Evolutionary conservation across 2,888 invertebrate species (phyloP), one percentile per base, ranked within the genome.

Genomic region (Diarsia dahlii): DNA sequence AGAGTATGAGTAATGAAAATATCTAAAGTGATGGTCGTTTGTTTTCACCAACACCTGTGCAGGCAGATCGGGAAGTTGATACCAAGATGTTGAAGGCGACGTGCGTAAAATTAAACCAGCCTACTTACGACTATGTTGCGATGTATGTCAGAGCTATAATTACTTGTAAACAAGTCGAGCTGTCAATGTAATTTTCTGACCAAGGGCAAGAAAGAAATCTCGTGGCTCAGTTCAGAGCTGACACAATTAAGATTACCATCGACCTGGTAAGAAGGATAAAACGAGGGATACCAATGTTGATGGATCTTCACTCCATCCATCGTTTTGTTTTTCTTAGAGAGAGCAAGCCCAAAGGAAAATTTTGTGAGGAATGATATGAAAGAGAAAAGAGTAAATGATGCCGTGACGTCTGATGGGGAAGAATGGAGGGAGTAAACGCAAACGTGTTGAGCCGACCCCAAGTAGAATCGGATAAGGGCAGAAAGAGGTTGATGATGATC

Each of bases 21-120:
- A 81, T 82, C 64, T 52, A 52, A 79, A 71, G 68, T 56, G 34
- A 20, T 50, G 20, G 15, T 15, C 39, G 52, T 65, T 74, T 82
- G 81, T 82, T 82, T 82, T 74, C 46, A 56, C 71, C 70, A 52
- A 71, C 60, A 68, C 34, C 18, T 50, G 28, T 8, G 58, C 62
- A 56, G 23, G 39, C 48, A 23, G 39, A 10, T 20, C 18, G 50
- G 15, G 52, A 81, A 69, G 81, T 66, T 73, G 69, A 64, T 75
- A 79, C 62, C 4, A 65, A 72, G 39, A 63, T 20, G 50, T 34
- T 70, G 72, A 66, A 71, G 63, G 69, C 28, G 39, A 18, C 64
- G 46, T 63, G 58, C 10, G 58, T 23, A n/a, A 77, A 72, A 80
- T 45, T 71, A 50, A 39, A 34, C 12, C 23, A 12, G 45, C 45